These are phyloP conservation scores for Mythimna vitellina DNA, from an alignment of 2,888 invertebrate genomes.

Conservation along the genomic window DNA sequence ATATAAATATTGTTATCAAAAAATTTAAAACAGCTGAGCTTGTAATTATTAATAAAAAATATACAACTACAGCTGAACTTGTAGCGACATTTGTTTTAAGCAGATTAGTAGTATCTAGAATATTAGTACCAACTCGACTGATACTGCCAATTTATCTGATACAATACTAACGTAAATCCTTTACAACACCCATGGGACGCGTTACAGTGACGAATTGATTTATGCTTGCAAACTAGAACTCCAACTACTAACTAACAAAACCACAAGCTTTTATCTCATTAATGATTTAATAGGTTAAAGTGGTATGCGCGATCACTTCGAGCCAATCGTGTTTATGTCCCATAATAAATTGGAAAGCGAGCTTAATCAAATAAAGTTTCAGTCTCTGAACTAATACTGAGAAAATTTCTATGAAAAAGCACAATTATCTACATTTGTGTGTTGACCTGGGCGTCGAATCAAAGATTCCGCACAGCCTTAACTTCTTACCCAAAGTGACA, in stretches of 20 bases:
- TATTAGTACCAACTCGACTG: conserved; percentile 2
- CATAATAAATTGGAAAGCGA: background rate
- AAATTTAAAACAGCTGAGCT: background rate
- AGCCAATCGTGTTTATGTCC: background rate
- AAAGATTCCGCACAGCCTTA: background rate
- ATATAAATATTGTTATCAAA: background rate
- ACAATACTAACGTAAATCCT: conserved; percentile 21
- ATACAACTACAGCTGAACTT: background rate
- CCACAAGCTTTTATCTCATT: background rate
- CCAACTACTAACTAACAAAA: conserved; percentile 13
- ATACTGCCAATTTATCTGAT: conserved; percentile 5
- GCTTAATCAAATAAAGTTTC: background rate
- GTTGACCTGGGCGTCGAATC: background rate
- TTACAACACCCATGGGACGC: conserved; percentile 38
- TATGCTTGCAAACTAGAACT: conserved; percentile 4
- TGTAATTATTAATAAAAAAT: too few species aligned
- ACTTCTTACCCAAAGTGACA: background rate
- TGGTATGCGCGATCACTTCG: background rate
- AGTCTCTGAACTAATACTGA: background rate
- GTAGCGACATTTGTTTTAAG: background rate
- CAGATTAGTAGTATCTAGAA: background rate
- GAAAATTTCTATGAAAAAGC: background rate
- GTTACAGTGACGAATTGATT: conserved; percentile 36
- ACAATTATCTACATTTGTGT: background rate
- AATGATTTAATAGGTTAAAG: background rate